Conservation (phyloP, 2,797 vertebrate species). For the Anguilla pacifica region DNA sequence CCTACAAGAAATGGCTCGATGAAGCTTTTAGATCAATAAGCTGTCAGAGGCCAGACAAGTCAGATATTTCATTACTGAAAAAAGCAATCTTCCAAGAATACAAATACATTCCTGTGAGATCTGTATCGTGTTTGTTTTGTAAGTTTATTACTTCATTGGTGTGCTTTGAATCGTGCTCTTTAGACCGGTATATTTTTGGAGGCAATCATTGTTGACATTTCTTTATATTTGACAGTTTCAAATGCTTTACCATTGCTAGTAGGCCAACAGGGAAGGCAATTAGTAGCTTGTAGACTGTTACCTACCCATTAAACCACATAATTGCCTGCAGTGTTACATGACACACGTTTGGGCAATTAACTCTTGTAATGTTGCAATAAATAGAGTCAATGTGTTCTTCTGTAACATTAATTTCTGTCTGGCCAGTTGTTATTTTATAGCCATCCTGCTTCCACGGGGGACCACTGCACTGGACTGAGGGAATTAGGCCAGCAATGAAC, state of each 20-base stretch:
- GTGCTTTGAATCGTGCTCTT: not conserved
- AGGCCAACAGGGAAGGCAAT: constrained; percentile 34
- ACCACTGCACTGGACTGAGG: not conserved
- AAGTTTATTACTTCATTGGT: not conserved
- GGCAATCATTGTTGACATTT: constrained; percentile 18
- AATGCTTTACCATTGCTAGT: constrained; percentile 31
- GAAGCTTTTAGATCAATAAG: constrained; percentile 25
- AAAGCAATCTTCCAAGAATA: constrained; percentile 15
- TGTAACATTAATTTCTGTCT: not conserved
- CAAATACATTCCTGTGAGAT: constrained; percentile 7
- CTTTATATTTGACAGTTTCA: constrained; percentile 18
- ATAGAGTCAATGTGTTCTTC: not conserved
- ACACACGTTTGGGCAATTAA: not conserved
- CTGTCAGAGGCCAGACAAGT: constrained; percentile 19
- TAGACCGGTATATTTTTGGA: constrained; percentile 12
- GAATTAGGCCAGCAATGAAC: not conserved
- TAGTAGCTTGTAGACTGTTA: constrained; percentile 20
- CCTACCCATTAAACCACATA: constrained; percentile 16
- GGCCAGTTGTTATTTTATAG: not conserved
- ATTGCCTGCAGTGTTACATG: constrained; percentile 3
- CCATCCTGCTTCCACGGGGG: not conserved
- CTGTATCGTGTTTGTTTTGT: constrained; percentile 26
- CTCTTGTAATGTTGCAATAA: not conserved
- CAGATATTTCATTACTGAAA: constrained; percentile 14
- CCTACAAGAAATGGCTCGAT: constrained; percentile 21